Percentiles rank a stretch among this genome's conserved stretches.
phyloP scores from a whole-genome alignment of 2,113 vertebrate genomes.

The Pithys albifrons region DNA sequence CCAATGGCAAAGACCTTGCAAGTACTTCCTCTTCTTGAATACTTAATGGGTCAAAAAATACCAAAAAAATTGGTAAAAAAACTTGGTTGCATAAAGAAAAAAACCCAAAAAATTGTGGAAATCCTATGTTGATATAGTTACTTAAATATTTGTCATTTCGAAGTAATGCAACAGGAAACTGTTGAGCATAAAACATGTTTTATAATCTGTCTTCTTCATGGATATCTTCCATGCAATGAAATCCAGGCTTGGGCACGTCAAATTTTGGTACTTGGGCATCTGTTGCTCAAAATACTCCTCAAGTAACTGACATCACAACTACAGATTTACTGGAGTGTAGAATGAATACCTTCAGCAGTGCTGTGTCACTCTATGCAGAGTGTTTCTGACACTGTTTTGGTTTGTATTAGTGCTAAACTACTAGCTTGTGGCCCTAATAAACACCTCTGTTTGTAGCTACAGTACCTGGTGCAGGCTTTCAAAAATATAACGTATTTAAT shows the following conservation, averaged over 20 bases:
- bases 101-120: not conserved
- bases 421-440: not conserved
- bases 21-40: not conserved
- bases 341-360: fast-evolving
- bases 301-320: not conserved
- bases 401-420: not conserved
- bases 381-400: not conserved
- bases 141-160: not conserved
- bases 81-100: not conserved
- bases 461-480: not conserved
- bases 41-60: not conserved
- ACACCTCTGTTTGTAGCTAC: not conserved
- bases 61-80: not conserved
- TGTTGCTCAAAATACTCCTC: not conserved
- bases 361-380: not conserved
- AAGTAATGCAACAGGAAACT: not conserved
- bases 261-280: not conserved
- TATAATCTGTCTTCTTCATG: not conserved
- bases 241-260: not conserved
- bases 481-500: not conserved
- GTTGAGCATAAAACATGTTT: not conserved
- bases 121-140: not conserved
- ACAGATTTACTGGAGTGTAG: not conserved
- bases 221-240: not conserved
- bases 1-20: not conserved